These are phyloP conservation scores for Brachyopa scutellaris DNA, from an alignment of 2,888 invertebrate genomes.

Conservation along the genomic window DNA sequence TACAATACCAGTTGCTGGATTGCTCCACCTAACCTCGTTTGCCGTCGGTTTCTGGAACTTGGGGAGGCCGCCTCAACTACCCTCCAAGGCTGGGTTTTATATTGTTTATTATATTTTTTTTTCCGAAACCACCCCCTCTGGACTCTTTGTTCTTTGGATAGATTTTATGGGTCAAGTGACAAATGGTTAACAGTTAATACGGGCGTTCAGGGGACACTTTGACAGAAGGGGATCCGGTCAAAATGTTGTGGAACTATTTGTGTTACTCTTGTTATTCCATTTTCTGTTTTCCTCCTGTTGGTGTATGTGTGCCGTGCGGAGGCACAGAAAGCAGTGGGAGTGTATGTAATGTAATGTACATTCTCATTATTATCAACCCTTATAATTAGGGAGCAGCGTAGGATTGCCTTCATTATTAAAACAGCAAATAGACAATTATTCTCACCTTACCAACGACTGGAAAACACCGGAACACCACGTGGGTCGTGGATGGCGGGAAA, in stretches of 20 bases:
- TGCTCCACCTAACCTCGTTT: slow-evolving; percentile 61
- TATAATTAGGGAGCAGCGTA: slow-evolving; percentile 46
- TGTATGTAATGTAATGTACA: too few relatives aligned
- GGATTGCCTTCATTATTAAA: slow-evolving; percentile 65
- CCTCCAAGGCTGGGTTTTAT: slow-evolving; percentile 42
- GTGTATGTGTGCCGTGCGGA: not conserved
- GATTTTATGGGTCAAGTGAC: slow-evolving; percentile 70
- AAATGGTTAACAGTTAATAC: slow-evolving; percentile 58
- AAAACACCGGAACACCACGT: slow-evolving; percentile 6
- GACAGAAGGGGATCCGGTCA: slow-evolving; percentile 32
- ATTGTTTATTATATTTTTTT: too few relatives aligned
- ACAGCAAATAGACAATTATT: slow-evolving; percentile 62
- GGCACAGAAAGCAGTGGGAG: not conserved
- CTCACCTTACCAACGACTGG: slow-evolving; percentile 41
- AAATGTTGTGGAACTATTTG: slow-evolving; percentile 17
- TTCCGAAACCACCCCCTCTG: slow-evolving; percentile 22
- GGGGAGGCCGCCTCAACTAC: slow-evolving; percentile 9
- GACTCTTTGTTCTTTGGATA: slow-evolving; percentile 40
- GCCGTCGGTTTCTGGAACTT: slow-evolving; percentile 30
- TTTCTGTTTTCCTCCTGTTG: not conserved
- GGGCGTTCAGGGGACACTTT: slow-evolving; percentile 2
- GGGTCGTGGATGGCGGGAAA: not conserved
- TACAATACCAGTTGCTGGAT: slow-evolving; percentile 64
- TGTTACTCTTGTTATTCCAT: slow-evolving; percentile 18
- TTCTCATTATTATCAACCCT: slow-evolving; percentile 62